These are phyloP conservation scores for Ramphastos sulfuratus DNA, from an alignment of 2,113 vertebrate genomes.

Conservation along the genomic window DNA sequence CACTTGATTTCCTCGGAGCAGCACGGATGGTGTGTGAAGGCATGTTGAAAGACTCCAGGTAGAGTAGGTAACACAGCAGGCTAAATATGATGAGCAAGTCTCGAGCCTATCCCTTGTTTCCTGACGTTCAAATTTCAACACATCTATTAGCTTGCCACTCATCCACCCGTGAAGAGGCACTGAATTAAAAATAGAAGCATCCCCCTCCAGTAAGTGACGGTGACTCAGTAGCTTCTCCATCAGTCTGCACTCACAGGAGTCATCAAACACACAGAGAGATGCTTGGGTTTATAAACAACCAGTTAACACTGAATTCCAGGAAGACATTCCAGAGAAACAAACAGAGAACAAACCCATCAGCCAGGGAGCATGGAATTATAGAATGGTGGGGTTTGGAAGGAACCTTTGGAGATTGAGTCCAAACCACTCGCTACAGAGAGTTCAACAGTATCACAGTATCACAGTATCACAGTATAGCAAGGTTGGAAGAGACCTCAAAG, in stretches of 20 bases:
- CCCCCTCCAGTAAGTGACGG: neutral
- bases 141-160: conserved; percentile 13
- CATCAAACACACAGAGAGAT: neutral
- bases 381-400: too few species aligned
- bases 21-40: neutral
- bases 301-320: neutral
- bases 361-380: neutral
- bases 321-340: conserved; percentile 7
- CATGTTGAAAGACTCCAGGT: neutral
- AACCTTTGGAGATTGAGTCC: too few species aligned
- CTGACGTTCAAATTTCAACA: neutral
- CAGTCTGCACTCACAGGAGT: neutral
- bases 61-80: neutral
- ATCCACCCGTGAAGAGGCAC: neutral
- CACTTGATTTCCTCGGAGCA: neutral
- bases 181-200: conserved; percentile 7
- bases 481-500: too few species aligned
- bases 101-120: neutral
- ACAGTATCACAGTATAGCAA: too few species aligned
- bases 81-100: neutral
- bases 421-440: too few species aligned
- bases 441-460: too few species aligned
- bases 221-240: conserved; percentile 6
- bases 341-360: neutral
- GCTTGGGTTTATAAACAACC: conserved; percentile 4